Conservation (phyloP, 2,113 vertebrate genomes). For the Dasyurus viverrinus region DNA sequence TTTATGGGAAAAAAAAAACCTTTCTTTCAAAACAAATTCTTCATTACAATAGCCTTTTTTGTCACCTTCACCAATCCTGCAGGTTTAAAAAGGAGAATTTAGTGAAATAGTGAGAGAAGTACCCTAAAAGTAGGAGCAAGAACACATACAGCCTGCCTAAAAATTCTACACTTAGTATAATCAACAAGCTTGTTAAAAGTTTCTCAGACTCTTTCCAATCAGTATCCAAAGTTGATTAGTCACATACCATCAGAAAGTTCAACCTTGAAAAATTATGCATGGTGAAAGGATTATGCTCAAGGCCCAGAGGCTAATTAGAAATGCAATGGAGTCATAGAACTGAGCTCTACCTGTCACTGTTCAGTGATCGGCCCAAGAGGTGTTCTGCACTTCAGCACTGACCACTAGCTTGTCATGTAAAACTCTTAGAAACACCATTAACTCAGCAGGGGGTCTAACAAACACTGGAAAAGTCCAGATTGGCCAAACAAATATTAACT, state of each 20-base stretch:
- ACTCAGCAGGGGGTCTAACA: constrained; percentile 46
- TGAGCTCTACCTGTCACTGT: constrained; percentile 60
- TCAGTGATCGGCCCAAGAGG: constrained; percentile 67
- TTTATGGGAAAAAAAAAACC: not conserved
- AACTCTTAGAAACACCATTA: constrained; percentile 49
- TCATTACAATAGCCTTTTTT: not conserved
- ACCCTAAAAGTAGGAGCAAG: not conserved
- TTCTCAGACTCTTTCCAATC: constrained; percentile 14
- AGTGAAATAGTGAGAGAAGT: not conserved
- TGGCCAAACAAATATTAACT: constrained; percentile 20
- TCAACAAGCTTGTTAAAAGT: constrained; percentile 8
- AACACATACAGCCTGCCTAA: not conserved
- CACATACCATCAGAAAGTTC: constrained; percentile 43
- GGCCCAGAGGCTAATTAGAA: constrained; percentile 61
- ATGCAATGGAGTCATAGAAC: not conserved
- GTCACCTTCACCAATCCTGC: not conserved
- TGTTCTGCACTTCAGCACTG: constrained; percentile 14
- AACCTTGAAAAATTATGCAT: constrained; percentile 63
- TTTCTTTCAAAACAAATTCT: constrained; percentile 31
- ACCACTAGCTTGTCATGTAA: not conserved
- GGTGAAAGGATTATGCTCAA: constrained; percentile 47
- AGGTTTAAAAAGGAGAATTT: not conserved
- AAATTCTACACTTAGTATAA: not conserved
- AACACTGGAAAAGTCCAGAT: constrained; percentile 24
- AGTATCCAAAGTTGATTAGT: constrained; percentile 45